Percentiles rank a stretch among this genome's conserved stretches.
Conservation (phyloP, 2,113 vertebrate genomes). For the Gallinago paraguaiae region DNA sequence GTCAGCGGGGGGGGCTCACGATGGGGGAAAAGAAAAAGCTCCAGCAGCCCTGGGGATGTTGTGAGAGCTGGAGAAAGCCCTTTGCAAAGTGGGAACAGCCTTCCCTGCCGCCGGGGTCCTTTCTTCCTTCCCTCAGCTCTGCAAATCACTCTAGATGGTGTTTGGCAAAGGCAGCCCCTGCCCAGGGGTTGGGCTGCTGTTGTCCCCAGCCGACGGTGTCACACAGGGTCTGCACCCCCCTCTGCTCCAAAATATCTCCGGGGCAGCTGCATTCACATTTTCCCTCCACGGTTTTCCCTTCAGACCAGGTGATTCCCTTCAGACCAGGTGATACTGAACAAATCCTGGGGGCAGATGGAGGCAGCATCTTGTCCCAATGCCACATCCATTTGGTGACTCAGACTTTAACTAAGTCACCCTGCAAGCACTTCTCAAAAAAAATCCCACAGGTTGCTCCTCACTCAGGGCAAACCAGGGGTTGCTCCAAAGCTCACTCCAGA, state of each 20-base stretch:
- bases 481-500: not conserved
- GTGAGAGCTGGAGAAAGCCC: not conserved
- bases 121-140: not conserved
- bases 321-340: rapidly evolving
- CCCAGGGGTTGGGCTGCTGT: not conserved
- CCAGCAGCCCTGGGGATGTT: not conserved
- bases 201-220: rapidly evolving
- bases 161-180: not conserved
- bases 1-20: not conserved
- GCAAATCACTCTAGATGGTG: not conserved
- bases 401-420: not conserved
- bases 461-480: not conserved
- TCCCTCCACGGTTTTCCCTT: not conserved
- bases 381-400: not conserved
- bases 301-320: not conserved
- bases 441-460: not conserved
- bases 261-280: not conserved
- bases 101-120: not conserved
- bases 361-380: rapidly evolving
- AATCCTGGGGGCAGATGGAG: not conserved
- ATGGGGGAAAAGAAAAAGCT: not conserved
- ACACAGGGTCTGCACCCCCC: not conserved
- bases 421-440: not conserved
- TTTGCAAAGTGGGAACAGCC: not conserved
- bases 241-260: rapidly evolving